Evolutionary conservation across 2,113 vertebrate genomes (phyloP).

Genomic region (Platycercus adscitus): DNA sequence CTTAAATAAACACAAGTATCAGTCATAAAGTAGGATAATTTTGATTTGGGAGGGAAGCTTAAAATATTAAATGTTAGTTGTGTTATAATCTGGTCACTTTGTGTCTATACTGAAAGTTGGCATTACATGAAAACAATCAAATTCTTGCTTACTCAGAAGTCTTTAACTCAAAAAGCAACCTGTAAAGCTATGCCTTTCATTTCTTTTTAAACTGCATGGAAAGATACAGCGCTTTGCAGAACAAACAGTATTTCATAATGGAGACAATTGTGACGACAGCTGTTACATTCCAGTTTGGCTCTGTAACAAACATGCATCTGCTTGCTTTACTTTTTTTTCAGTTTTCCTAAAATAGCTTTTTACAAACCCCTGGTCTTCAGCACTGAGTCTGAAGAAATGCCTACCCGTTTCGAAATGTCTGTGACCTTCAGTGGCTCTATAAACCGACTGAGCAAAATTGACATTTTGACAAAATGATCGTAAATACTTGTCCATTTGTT

Average conservation of each 20-base stretch:
- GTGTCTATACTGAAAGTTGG: background rate
- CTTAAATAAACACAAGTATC: too few relatives aligned
- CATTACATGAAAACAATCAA: background rate
- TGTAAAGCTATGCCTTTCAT: background rate
- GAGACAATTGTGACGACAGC: background rate
- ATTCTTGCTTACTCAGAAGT: background rate
- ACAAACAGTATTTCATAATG: constrained; percentile 18
- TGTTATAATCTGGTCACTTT: background rate
- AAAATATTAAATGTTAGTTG: accelerated
- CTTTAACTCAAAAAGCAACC: background rate
- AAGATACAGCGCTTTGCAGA: background rate
- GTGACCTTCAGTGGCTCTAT: background rate
- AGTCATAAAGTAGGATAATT: background rate
- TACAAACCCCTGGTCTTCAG: background rate
- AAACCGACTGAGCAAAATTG: background rate
- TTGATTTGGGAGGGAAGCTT: background rate
- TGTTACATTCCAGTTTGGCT: background rate
- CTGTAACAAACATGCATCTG: background rate
- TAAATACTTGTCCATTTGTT: background rate
- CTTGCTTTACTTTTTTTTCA: background rate
- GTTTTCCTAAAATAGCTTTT: constrained; percentile 26
- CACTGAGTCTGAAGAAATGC: background rate
- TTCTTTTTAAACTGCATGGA: background rate
- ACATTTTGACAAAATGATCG: background rate
- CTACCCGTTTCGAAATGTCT: background rate